A percentile compares a stretch with the other conserved stretches of the same genome.
Conservation (phyloP, 1,140 invertebrate genomes). For the Sinonovacula constricta region DNA sequence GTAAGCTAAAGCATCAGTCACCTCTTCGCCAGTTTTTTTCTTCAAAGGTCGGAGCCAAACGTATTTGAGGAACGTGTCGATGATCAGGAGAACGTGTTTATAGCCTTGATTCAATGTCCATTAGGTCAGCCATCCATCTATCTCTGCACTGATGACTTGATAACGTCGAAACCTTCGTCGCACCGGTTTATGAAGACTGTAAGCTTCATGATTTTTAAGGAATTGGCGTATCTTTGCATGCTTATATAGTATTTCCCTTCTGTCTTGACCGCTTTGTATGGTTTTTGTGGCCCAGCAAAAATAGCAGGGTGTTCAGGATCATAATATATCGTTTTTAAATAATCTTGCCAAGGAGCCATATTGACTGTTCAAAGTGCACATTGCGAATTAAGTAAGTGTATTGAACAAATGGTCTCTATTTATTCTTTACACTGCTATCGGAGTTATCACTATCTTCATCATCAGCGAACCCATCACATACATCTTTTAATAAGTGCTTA, state of each 20-base stretch:
- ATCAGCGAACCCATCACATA: background rate
- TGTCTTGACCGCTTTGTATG: background rate
- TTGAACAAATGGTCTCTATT: background rate
- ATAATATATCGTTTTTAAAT: background rate
- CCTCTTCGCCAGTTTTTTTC: background rate
- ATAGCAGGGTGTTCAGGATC: background rate
- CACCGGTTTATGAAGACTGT: constrained; percentile 13
- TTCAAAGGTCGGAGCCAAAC: constrained; percentile 6
- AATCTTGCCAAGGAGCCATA: constrained; percentile 11
- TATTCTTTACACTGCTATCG: background rate
- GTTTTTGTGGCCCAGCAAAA: background rate
- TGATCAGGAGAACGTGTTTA: background rate
- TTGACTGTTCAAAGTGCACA: background rate
- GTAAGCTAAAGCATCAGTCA: background rate
- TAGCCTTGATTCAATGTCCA: background rate
- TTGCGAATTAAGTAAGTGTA: background rate
- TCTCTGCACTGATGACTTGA: background rate
- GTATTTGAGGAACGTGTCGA: background rate
- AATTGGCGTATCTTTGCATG: background rate
- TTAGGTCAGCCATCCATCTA: constrained; percentile 7
- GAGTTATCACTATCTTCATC: background rate
- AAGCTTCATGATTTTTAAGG: background rate
- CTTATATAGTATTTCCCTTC: background rate
- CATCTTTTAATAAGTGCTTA: background rate
- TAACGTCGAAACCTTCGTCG: background rate